Evolutionary conservation across 2,888 invertebrate genomes (phyloP), one percentile per base, ranked within the genome.

Genomic region (Hanleya hanleyi): DNA sequence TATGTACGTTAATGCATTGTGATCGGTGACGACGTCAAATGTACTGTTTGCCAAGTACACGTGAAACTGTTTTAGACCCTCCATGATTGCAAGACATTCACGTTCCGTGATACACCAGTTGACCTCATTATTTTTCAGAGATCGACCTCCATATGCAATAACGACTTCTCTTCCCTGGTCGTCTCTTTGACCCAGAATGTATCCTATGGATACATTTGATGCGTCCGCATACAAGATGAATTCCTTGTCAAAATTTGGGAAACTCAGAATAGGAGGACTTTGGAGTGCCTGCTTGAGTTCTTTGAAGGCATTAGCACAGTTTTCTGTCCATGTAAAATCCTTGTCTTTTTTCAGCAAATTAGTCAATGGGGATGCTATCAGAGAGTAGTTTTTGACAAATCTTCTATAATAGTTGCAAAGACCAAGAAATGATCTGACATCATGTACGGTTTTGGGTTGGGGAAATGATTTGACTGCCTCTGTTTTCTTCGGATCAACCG

Each of bases 391-490:
- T 9, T 79, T 78, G 0, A 88, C 71, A 79, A 89, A 90, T 62
- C 81, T 80, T 3, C 81, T 78, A 73, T 89, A 89, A 79, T 85
- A 90, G 77, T 88, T 87, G 15, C 50, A 32, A 6, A 68, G 35
- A 6, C 37, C 51, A n/a, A 51, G n/a, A 35, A 68, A 68, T 1
- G 2, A n/a, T 4, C 51, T 2, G 1, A 51, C 6, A 5, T 57
- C 29, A 2, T 33, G 3, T 3, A 57, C 51, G 57, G 22, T 12
- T 68, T 50, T 51, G 32, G 51, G 51, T 35, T 2, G 26, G 3
- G 33, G 33, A 37, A 35, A 68, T 33, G 5, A 12, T 12, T 9
- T 29, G 2, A 68, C 35, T 1, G 57, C 51, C 1, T 6, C 57
- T 2, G 35, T 68, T 38, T 68, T 68, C 29, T 7, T 18, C 12